A percentile compares a stretch with the other conserved stretches of the same genome.
Conservation (phyloP, 2,888 invertebrate species). For the Gasteruption jaculator region DNA sequence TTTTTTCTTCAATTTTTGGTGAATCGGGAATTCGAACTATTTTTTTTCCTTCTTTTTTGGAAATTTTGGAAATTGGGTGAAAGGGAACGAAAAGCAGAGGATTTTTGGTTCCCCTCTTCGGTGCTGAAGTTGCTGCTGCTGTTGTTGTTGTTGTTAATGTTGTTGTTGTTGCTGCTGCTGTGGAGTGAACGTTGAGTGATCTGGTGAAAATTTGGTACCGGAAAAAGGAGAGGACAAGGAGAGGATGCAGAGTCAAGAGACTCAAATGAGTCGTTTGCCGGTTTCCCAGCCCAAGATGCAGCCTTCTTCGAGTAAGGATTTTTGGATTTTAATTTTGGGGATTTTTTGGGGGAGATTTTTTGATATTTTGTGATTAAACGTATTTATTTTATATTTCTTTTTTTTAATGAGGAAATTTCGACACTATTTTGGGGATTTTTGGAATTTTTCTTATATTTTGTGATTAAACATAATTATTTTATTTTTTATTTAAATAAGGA, state of each 20-base stretch:
- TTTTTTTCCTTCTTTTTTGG: no score
- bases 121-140: constrained; percentile 9
- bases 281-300: constrained; percentile 38
- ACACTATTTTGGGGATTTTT: no score
- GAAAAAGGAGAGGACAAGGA: constrained; percentile 17
- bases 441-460: no score
- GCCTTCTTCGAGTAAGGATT: constrained; percentile 44
- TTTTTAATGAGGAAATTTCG: no score
- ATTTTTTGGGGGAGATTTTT: no score
- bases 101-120: constrained; percentile 11
- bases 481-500: no score
- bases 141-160: constrained; percentile 6
- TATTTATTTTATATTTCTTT: no score
- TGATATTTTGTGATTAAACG: no score
- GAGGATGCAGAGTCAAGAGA: constrained; percentile 35
- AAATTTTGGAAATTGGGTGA: constrained; percentile 10
- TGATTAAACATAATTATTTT: no score
- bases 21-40: no score
- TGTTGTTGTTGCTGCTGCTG: constrained; percentile 5
- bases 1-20: no score
- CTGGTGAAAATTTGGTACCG: no score
- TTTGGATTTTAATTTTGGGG: constrained; percentile 2
- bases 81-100: neutral
- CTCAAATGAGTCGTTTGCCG: constrained; percentile 35
- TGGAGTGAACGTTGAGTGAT: constrained; percentile 5